Evolutionary conservation across 2,797 vertebrate genomes (phyloP), one percentile per base, ranked within the genome.

Genomic region (Rhadinocentrus ornatus): DNA sequence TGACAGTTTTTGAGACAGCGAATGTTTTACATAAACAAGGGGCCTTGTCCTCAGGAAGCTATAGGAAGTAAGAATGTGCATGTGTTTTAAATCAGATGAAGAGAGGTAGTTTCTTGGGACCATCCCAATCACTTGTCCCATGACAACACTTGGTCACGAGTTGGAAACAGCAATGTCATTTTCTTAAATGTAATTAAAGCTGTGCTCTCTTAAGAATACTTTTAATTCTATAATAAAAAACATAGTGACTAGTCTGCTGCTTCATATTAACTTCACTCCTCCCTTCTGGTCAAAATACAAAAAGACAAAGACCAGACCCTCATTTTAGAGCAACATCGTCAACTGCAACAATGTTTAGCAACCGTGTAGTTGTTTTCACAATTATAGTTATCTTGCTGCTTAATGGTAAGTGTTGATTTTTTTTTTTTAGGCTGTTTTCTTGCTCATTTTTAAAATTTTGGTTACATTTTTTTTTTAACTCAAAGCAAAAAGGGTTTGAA

Each of bases 181-280:
- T 91, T 65, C 72, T 29, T 64, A 81, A 93, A 93, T 93, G 59
- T 66, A 75, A 94, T 94, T 91, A 88, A 81, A 87, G 82, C 58
- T 64, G 74, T 66, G 75, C 75, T 85, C 71, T 82, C 77, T 81
- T 69, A 72, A 69, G 55, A 58, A 60, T 55, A 53, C 65, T 56
- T 54, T 50, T 90, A 85, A 88, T 83, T 77, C 15, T 63, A 67
- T 91, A 86, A 86, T 83, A 57, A 68, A 71, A 69, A 83, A 67
- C 64, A 73, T 18, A 75, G 72, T 84, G 84, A 84, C 78, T 72
- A 76, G 69, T 82, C 31, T 78, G 80, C 73, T 84, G 85, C 85
- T 80, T 52, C 77, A 52, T 56, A 86, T 88, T 88, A 86, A 48
- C 71, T 52, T 81, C 66, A 78, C 90, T 93, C 92, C 93, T 90